These are phyloP conservation scores for Nerophis ophidion DNA, from an alignment of 2,113 vertebrate species.

Conservation along the genomic window DNA sequence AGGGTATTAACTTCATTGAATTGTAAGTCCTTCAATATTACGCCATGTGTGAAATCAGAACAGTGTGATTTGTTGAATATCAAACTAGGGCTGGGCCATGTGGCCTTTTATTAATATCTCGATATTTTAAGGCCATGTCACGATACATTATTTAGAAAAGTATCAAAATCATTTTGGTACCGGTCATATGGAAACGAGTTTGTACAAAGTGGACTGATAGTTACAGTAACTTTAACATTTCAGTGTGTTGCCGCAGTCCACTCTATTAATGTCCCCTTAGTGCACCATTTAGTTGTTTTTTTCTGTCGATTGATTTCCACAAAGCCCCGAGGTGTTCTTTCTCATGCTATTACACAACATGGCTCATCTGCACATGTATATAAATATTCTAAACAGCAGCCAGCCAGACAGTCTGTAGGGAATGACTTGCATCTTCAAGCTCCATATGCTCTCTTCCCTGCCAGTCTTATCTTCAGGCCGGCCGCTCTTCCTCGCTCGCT, in stretches of 20 bases:
- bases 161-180: too few relatives aligned
- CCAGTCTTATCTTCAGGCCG: slow-evolving; percentile 34
- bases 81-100: too few relatives aligned
- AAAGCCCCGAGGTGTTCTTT: slow-evolving; percentile 22
- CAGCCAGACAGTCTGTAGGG: slow-evolving; percentile 8
- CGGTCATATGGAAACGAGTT: too few relatives aligned
- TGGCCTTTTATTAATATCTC: too few relatives aligned
- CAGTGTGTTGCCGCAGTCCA: slow-evolving; percentile 2
- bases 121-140: too few relatives aligned
- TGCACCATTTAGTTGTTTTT: slow-evolving; percentile 8
- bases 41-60: too few relatives aligned
- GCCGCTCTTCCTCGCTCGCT: slow-evolving; percentile 19
- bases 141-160: too few relatives aligned
- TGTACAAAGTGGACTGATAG: too few relatives aligned
- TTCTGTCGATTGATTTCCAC: neutral
- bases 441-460: slow-evolving; percentile 25
- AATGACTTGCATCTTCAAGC: slow-evolving; percentile 28
- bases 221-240: too few relatives aligned
- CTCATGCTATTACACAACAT: slow-evolving; percentile 32
- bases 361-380: slow-evolving; percentile 46
- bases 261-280: slow-evolving; percentile 2
- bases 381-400: neutral
- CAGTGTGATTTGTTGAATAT: too few relatives aligned
- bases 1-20: neutral
- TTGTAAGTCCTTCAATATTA: neutral